Evolutionary conservation across 2,113 vertebrate species (phyloP), one percentile per base, ranked within the genome.

Genomic region (Psephotus haematonotus): DNA sequence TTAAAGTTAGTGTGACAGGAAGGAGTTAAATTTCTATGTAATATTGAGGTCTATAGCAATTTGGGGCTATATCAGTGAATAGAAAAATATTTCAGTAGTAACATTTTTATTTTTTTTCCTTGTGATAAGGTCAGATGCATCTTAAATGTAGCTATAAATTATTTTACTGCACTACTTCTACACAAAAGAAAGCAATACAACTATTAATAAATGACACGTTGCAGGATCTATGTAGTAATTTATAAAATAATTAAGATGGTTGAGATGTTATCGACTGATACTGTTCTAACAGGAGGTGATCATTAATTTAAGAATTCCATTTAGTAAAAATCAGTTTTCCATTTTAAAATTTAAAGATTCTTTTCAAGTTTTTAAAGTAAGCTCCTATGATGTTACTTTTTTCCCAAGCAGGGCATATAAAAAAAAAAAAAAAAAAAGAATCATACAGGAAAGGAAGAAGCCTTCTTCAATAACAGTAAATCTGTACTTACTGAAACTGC

Each of bases 281-380:
- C 8, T 47, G 76, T 67, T 69, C 82, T 72, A 89, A 87, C 60
- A 88, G 52, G 11, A 90, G 31, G 39, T 71, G 24, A 77, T 83
- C 90, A 88, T 80, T 94, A 57, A 75, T 68, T 75, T 68, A 76
- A 69, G 41, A 94, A 82, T 79, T 78, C 28, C 5, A 80, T 88
- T 70, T 79, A 70, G 15, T 35, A 79, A 74, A 92, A 81, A 72
- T 50, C 46, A 74, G 27, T 9, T 70, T 60, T 57, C 44, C 31
- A 46, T 71, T 91, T 93, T 71, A 59, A 92, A 80, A 90, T 90
- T 53, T 29, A 88, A 43, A 82, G 39, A 92, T 57, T 23, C 65
- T 49, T 63, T 95, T 77, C 33, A 92, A 92, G 76, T 60, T n/a
- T 77, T 95, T 80, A 62, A 96, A 69, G 67, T 46, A 81, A 92